phyloP scores from a whole-genome alignment of 2,888 invertebrate genomes.

The Uloborus plumipes region DNA sequence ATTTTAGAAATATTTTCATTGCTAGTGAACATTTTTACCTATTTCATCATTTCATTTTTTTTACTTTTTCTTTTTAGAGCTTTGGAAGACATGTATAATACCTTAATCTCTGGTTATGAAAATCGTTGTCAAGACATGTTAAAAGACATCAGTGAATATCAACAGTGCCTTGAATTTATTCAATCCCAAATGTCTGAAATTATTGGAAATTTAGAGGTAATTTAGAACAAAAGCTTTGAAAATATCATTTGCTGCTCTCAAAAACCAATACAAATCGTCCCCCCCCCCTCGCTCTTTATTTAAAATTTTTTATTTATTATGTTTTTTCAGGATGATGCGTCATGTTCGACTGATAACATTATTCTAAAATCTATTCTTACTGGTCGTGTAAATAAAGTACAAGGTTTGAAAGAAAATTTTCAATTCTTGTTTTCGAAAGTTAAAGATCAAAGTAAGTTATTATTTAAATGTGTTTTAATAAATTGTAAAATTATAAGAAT shows the following conservation, averaged over 20 bases:
- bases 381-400: no score
- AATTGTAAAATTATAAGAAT: background rate
- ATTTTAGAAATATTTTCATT: no score
- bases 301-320: background rate
- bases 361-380: no score
- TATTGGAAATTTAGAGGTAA: conserved; percentile 1
- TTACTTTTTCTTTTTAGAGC: conserved; percentile 16
- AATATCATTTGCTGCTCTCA: no score
- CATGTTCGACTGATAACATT: no score
- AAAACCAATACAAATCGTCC: no score
- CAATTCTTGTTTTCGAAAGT: conserved; percentile 3
- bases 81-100: conserved; percentile 48
- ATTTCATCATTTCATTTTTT: background rate
- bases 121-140: conserved; percentile 25
- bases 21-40: no score
- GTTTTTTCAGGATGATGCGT: background rate
- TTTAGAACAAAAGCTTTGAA: no score
- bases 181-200: conserved; percentile 7
- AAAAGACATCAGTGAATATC: conserved; percentile 32
- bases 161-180: conserved; percentile 16
- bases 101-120: conserved; percentile 49
- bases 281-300: no score
- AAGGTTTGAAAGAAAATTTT: conserved; percentile 21
- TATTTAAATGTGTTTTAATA: background rate
- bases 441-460: conserved; percentile 19